Evolutionary conservation across 2,113 vertebrate genomes (phyloP).

Genomic region (Ploceus nigricollis): DNA sequence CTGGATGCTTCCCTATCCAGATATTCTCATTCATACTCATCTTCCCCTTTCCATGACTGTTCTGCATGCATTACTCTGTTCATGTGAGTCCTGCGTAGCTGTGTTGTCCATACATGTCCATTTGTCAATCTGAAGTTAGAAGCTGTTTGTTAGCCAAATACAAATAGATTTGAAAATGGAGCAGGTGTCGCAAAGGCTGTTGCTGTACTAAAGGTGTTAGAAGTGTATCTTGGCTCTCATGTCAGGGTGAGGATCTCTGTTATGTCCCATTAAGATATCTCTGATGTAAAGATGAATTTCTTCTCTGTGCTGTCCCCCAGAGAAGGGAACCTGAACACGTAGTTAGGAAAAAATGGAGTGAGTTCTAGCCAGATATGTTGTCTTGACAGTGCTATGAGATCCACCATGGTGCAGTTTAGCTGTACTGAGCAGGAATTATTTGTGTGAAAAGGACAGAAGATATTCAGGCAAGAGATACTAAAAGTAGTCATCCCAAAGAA

Average conservation of each 20-base stretch:
- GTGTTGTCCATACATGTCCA: neutral
- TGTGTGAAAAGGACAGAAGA: neutral
- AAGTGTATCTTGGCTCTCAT: neutral
- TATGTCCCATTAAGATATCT: neutral
- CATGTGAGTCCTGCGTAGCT: neutral
- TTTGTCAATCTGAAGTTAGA: neutral
- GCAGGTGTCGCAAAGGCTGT: neutral
- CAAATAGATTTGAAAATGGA: neutral
- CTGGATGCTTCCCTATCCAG: neutral
- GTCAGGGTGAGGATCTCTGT: neutral
- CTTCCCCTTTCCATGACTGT: neutral
- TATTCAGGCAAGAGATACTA: neutral
- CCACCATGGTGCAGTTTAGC: neutral
- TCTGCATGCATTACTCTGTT: neutral
- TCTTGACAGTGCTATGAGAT: rapidly evolving
- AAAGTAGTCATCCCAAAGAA: neutral
- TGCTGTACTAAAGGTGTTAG: neutral
- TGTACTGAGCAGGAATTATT: neutral
- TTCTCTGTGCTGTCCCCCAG: neutral
- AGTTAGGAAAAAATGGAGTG: neutral
- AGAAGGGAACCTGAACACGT: neutral
- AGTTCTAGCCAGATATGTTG: neutral
- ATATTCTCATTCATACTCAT: neutral
- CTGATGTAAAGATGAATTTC: neutral
- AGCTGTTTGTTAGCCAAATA: neutral